phyloP scores from a whole-genome alignment of 1,140 invertebrate species.

The Triops longicaudatus region DNA sequence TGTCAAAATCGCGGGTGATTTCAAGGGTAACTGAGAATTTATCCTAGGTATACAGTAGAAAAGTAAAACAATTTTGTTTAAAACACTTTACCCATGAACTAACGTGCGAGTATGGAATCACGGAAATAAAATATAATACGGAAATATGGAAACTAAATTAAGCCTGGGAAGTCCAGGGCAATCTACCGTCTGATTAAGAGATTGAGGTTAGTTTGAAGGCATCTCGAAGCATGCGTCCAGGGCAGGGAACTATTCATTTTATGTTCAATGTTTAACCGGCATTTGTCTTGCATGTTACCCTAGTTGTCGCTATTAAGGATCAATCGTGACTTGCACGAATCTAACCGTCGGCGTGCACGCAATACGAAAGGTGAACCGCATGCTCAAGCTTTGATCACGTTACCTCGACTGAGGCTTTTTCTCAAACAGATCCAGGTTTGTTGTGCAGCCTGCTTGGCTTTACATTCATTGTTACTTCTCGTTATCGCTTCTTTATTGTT shows the following conservation, averaged over 20 bases:
- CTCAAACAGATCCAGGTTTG: constrained; percentile 23
- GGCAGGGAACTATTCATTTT: background rate
- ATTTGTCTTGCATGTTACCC: constrained; percentile 15
- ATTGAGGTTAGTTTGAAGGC: no score
- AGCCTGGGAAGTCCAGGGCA: no score
- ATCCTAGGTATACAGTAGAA: no score
- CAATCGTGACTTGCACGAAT: background rate
- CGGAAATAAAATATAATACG: no score
- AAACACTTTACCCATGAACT: no score
- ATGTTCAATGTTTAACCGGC: background rate
- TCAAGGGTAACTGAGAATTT: no score
- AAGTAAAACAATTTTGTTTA: no score
- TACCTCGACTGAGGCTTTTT: constrained; percentile 15
- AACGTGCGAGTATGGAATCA: no score
- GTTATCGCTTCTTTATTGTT: background rate
- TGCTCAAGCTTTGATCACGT: constrained; percentile 20
- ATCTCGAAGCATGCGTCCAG: no score
- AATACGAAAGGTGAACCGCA: constrained; percentile 25
- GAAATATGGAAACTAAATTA: no score
- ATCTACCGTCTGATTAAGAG: no score
- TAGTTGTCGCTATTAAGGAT: background rate
- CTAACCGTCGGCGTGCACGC: background rate
- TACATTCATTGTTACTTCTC: background rate
- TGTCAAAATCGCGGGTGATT: no score
- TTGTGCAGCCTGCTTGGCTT: background rate